Conservation (phyloP, 1,140 invertebrate genomes). For the Laodelphax striatellus region DNA sequence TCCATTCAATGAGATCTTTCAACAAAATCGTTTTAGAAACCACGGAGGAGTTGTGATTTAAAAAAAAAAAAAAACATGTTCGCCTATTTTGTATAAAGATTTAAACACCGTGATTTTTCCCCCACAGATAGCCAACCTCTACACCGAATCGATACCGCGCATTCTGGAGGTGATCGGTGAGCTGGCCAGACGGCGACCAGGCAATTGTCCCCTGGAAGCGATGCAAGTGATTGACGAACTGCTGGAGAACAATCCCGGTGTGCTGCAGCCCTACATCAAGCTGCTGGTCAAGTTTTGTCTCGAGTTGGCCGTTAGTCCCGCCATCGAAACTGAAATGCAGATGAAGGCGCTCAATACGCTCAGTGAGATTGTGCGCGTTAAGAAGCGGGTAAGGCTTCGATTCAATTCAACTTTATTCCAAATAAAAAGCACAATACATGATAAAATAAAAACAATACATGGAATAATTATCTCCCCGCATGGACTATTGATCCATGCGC, state of each 20-base stretch:
- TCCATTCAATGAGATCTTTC: too few species aligned
- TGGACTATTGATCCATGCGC: too few species aligned
- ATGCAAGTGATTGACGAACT: conserved; percentile 64
- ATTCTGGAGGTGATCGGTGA: conserved; percentile 45
- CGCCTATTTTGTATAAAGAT: too few species aligned
- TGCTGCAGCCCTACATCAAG: conserved; percentile 52
- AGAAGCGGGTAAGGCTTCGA: conserved; percentile 47
- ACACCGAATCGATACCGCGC: conserved; percentile 47
- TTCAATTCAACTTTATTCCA: not conserved
- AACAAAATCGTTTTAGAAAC: too few species aligned
- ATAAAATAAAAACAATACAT: not conserved
- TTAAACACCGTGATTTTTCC: conserved; percentile 2
- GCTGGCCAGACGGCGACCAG: conserved; percentile 35
- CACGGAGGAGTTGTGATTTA: too few species aligned
- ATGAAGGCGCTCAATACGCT: conserved; percentile 56
- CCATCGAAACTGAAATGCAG: conserved; percentile 43
- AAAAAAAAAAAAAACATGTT: too few species aligned
- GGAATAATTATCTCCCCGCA: too few species aligned
- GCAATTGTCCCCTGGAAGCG: conserved; percentile 30
- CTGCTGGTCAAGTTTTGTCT: conserved; percentile 53
- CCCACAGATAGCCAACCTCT: conserved; percentile 41
- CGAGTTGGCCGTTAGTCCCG: conserved; percentile 40
- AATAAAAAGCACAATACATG: not conserved
- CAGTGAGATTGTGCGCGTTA: conserved; percentile 46
- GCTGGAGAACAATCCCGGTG: conserved; percentile 45